phyloP scores from a whole-genome alignment of 2,113 vertebrate genomes.

The Phalacrocorax aristotelis region DNA sequence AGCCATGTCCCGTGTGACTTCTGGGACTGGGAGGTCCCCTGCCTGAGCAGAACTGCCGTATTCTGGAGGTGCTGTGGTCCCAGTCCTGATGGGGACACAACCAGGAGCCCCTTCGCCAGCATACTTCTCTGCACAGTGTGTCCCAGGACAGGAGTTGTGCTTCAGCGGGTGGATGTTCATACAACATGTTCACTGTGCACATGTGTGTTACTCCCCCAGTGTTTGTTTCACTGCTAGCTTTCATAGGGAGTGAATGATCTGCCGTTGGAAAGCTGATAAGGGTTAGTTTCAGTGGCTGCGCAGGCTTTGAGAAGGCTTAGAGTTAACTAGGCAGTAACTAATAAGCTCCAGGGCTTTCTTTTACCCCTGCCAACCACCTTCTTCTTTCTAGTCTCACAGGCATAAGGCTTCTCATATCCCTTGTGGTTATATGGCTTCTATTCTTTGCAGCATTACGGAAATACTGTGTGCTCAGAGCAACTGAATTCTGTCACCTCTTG shows the following conservation, averaged over 20 bases:
- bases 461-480: neutral
- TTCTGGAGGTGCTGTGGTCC: neutral
- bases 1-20: rapidly evolving
- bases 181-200: rapidly evolving
- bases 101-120: rapidly evolving
- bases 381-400: neutral
- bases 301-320: neutral
- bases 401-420: neutral
- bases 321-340: neutral
- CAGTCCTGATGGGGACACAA: rapidly evolving
- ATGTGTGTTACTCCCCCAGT: rapidly evolving
- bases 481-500: neutral
- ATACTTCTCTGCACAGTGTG: rapidly evolving
- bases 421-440: neutral
- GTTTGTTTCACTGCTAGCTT: neutral
- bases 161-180: rapidly evolving
- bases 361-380: neutral
- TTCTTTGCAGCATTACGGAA: neutral
- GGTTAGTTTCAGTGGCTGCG: neutral
- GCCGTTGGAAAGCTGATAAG: neutral
- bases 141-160: neutral
- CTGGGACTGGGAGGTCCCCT: neutral
- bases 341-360: neutral
- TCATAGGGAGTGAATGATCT: neutral
- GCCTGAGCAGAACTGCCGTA: rapidly evolving